phyloP scores from a whole-genome alignment of 2,888 invertebrate species.

The Pyralis farinalis region DNA sequence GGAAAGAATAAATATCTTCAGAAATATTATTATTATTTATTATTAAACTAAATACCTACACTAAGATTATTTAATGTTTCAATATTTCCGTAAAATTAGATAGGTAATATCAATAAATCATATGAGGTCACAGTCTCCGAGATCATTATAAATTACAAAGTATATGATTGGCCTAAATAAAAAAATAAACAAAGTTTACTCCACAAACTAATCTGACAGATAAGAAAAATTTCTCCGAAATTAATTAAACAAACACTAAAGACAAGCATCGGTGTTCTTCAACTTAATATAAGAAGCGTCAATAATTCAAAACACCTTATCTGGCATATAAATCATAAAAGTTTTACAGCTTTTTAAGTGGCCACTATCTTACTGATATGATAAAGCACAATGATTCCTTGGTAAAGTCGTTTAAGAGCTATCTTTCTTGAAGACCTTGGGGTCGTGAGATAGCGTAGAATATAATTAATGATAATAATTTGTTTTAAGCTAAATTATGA shows the following conservation, averaged over 20 bases:
- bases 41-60: too few species aligned
- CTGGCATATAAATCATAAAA: conserved; percentile 63
- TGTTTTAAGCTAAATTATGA: conserved; percentile 14
- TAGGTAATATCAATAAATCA: too few species aligned
- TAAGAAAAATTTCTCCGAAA: conserved; percentile 4
- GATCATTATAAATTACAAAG: too few species aligned
- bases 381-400: conserved; percentile 52
- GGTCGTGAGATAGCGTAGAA: conserved; percentile 50
- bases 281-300: conserved; percentile 13
- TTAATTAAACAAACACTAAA: conserved; percentile 12
- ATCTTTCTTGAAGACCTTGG: conserved; percentile 43
- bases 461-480: conserved; percentile 36
- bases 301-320: conserved; percentile 37
- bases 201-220: conserved; percentile 2
- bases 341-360: conserved; percentile 66
- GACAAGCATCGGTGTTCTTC: conserved; percentile 10
- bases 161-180: too few species aligned
- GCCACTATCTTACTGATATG: conserved; percentile 57
- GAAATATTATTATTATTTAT: too few species aligned
- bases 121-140: too few species aligned
- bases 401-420: conserved; percentile 40
- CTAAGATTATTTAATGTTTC: too few species aligned
- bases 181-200: too few species aligned
- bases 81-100: too few species aligned
- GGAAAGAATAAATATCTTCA: too few species aligned